Evolutionary conservation across 2,797 vertebrate species (phyloP), one percentile per base, ranked within the genome.

Genomic region (Pempheris klunzingeri): DNA sequence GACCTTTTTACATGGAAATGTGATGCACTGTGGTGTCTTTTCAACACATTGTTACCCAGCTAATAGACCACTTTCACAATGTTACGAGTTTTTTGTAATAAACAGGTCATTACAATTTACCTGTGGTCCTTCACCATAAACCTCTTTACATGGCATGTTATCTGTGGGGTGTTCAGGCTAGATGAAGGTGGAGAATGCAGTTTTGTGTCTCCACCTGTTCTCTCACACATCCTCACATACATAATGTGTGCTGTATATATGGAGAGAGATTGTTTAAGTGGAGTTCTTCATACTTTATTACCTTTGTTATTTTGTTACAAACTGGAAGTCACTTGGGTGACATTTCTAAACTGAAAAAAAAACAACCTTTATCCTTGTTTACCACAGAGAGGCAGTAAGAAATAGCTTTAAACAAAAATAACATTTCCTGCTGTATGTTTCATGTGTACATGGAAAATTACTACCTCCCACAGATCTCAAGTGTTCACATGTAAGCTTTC

Each of bases 1-100:
- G 28, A 61, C 32, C 71, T 52, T 72, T 60, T 55, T 18, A 38
- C 36, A 74, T 55, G 26, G n/a, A 69, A 75, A 49, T 34, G 15
- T 36, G 50, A 57, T 5, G 9, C n/a, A n/a, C n/a, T n/a, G n/a
- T n/a, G n/a, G n/a, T n/a, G n/a, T n/a, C n/a, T n/a, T n/a, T n/a
- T n/a, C n/a, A n/a, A 36, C 8, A 3, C 28, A 38, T 30, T 62
- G 74, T 58, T 24, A 26, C 8, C 39, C 41, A 39, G 14, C 32
- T 66, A 44, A 71, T 60, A 54, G 55, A 79, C 57, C 41, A 28
- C 49, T 12, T 8, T 58, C 38, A 38, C 26, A 32, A 44, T 58
- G 14, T 50, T 72, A 11, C n/a, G 20, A 46, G 20, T 60, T 15
- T 38, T n/a, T 61, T 43, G 22, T 15, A 32, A 55, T 36, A 9